phyloP scores from a whole-genome alignment of 2,797 vertebrate species.

The Dendrocincla tyrannina region DNA sequence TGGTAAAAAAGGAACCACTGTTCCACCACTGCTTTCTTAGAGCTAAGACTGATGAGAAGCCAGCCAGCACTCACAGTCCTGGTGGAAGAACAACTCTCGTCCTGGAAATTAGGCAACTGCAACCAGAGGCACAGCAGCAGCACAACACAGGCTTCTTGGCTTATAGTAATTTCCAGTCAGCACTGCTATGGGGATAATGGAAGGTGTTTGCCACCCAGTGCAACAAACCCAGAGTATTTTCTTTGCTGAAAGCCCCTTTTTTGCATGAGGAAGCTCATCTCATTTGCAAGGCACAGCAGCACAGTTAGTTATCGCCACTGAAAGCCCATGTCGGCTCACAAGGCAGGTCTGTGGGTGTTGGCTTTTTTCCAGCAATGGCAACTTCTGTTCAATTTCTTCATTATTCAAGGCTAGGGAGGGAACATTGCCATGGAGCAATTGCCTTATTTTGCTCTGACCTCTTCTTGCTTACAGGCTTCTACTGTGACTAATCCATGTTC shows the following conservation, averaged over 20 bases:
- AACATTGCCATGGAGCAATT: fast-evolving
- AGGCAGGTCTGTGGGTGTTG: background rate
- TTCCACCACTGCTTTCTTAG: background rate
- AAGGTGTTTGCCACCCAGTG: background rate
- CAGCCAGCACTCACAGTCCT: background rate
- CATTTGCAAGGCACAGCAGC: background rate
- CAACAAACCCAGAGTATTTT: fast-evolving
- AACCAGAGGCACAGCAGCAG: background rate
- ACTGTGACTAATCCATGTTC: background rate
- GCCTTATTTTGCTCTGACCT: background rate
- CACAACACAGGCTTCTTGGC: background rate
- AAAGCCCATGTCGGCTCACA: fast-evolving
- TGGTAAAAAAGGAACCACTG: background rate
- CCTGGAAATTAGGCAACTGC: background rate
- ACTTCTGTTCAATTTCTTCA: background rate
- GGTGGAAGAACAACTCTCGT: background rate
- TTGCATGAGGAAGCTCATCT: fast-evolving
- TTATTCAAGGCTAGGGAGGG: background rate
- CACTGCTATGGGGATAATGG: background rate
- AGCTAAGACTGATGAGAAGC: background rate
- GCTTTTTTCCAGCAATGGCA: background rate
- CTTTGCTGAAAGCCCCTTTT: background rate
- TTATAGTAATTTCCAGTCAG: background rate
- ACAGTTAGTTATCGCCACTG: background rate
- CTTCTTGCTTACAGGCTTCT: background rate